Percentiles rank a stretch among this genome's conserved stretches.
Evolutionary conservation across 2,888 invertebrate species (phyloP).

Genomic region (Polydrusus cervinus): DNA sequence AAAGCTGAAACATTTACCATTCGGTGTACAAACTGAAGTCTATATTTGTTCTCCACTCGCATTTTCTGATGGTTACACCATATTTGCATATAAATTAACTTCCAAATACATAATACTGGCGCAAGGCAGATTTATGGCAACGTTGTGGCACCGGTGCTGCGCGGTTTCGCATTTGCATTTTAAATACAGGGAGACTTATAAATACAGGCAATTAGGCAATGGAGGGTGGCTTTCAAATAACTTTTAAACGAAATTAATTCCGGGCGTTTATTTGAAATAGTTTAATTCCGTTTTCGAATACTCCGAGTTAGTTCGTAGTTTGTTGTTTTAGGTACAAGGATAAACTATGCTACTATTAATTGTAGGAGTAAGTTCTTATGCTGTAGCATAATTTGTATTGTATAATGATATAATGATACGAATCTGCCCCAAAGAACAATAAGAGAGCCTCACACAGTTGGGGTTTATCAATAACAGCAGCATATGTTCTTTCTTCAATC

Average conservation of each 20-base stretch:
- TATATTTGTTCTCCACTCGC: conserved; percentile 44
- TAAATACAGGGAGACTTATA: conserved; percentile 33
- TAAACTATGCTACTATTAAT: background rate
- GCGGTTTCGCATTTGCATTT: conserved; percentile 32
- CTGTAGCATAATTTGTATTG: too few species aligned
- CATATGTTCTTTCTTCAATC: too few species aligned
- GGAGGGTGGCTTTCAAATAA: conserved; percentile 18
- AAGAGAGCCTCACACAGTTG: too few species aligned
- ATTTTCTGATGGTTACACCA: conserved; percentile 53
- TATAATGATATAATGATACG: too few species aligned
- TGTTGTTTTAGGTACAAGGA: background rate
- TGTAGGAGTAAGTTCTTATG: background rate
- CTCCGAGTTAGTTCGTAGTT: background rate
- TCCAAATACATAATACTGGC: conserved; percentile 49
- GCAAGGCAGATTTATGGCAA: conserved; percentile 48
- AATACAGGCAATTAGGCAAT: conserved; percentile 27
- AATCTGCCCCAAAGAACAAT: too few species aligned
- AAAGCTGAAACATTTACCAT: conserved; percentile 36
- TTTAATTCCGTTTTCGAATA: conserved; percentile 5
- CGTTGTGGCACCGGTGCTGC: conserved; percentile 29
- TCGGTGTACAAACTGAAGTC: conserved; percentile 43
- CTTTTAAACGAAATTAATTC: conserved; percentile 18
- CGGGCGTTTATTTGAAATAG: conserved; percentile 10
- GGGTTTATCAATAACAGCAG: too few species aligned
- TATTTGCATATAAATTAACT: conserved; percentile 56